Evolutionary conservation across 2,888 invertebrate species (phyloP).

Genomic region (Thelaira solivaga): DNA sequence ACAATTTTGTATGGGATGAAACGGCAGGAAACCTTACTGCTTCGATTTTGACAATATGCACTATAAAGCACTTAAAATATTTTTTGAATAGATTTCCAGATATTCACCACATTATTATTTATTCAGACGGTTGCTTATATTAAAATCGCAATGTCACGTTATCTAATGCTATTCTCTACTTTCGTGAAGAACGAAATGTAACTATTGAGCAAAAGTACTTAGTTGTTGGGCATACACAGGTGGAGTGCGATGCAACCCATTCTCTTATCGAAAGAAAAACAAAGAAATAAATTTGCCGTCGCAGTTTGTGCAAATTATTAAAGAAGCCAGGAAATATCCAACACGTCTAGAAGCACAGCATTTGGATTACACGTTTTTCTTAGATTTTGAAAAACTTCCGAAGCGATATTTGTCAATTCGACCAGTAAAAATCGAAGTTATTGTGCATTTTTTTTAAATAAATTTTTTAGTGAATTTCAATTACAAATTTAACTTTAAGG

Average conservation of each 20-base stretch:
- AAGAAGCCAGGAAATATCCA: not conserved
- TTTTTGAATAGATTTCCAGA: not conserved
- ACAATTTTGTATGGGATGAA: constrained; percentile 4
- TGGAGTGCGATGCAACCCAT: not conserved
- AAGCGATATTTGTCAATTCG: not conserved
- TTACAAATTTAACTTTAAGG: not conserved
- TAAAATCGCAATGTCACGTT: not conserved
- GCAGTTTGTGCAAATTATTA: constrained; percentile 17
- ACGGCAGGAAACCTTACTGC: not conserved
- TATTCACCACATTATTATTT: constrained; percentile 13
- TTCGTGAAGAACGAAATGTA: constrained; percentile 1
- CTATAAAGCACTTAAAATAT: constrained; percentile 20
- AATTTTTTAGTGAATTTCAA: not conserved
- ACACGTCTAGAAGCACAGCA: not conserved
- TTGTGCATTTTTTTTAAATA: not conserved
- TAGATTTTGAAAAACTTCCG: constrained; percentile 4
- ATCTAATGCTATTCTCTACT: not conserved
- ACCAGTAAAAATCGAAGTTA: constrained; percentile 2
- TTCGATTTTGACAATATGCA: not conserved
- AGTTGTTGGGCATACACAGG: not conserved
- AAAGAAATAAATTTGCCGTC: not conserved
- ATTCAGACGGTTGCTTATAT: constrained; percentile 3
- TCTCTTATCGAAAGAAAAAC: constrained; percentile 3
- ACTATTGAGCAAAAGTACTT: constrained; percentile 4
- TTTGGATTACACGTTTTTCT: not conserved